A percentile compares a stretch with the other conserved stretches of the same genome.
phyloP scores from a whole-genome alignment of 2,888 invertebrate genomes.

The Erebia palarica region DNA sequence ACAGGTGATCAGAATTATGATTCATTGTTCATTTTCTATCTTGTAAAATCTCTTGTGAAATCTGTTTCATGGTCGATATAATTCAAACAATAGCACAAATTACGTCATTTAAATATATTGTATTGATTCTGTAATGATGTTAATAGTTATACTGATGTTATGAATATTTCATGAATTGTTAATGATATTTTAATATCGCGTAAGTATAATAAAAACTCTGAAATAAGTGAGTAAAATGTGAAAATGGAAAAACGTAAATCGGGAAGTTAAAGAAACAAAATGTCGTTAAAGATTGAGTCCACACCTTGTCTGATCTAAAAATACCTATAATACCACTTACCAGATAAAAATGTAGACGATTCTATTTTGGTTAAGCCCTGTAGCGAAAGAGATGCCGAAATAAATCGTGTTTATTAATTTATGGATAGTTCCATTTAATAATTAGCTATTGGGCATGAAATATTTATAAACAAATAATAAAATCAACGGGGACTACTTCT shows the following conservation, averaged over 20 bases:
- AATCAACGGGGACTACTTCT: too few relatives aligned
- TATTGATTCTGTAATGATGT: not conserved
- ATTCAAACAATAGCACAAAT: not conserved
- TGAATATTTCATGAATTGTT: conserved; percentile 12
- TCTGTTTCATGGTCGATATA: not conserved
- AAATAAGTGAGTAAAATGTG: not conserved
- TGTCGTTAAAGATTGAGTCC: too few relatives aligned
- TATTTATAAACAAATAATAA: too few relatives aligned
- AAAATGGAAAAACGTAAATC: not conserved
- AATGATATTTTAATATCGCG: not conserved
- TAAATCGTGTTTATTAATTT: too few relatives aligned
- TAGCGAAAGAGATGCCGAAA: too few relatives aligned
- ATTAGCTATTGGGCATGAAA: too few relatives aligned
- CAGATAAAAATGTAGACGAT: too few relatives aligned
- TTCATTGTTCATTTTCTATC: not conserved
- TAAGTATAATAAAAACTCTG: not conserved
- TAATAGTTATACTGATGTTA: not conserved
- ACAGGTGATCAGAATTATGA: not conserved
- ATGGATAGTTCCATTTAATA: too few relatives aligned
- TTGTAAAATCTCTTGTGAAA: not conserved
- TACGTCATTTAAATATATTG: conserved; percentile 9
- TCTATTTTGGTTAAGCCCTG: too few relatives aligned
- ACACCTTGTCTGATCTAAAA: too few relatives aligned
- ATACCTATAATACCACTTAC: too few relatives aligned
- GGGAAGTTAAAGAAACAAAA: not conserved